phyloP scores from a whole-genome alignment of 2,113 vertebrate genomes.

The Sceloporus tristichus region DNA sequence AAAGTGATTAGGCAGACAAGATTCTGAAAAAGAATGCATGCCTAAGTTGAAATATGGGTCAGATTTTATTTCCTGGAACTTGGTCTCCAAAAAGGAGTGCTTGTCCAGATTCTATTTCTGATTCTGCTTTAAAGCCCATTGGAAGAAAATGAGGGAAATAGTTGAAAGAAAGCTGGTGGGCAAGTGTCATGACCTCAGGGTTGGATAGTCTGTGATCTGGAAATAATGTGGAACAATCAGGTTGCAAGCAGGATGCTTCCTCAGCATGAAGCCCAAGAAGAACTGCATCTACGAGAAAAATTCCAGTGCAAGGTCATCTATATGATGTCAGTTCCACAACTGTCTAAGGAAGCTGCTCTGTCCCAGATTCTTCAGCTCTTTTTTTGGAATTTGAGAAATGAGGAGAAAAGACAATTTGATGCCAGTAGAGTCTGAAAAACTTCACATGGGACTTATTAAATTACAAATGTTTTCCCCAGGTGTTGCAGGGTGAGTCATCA shows the following conservation, averaged over 20 bases:
- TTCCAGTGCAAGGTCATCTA: background rate
- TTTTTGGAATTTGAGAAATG: background rate
- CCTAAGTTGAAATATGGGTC: background rate
- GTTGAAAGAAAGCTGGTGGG: background rate
- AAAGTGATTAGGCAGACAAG: constrained; percentile 37
- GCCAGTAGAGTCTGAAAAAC: background rate
- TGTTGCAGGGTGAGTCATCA: no score
- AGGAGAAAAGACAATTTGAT: background rate
- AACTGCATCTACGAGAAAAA: background rate
- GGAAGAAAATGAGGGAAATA: background rate
- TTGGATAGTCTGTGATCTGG: background rate
- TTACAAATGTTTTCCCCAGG: no score
- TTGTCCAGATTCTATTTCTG: background rate
- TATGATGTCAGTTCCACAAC: background rate
- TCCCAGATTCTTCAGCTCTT: background rate
- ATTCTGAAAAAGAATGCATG: background rate
- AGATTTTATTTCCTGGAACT: constrained; percentile 2
- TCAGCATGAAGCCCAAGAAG: background rate
- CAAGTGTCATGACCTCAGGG: background rate
- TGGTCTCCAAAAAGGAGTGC: constrained; percentile 16
- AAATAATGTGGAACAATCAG: background rate
- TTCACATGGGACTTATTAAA: no score
- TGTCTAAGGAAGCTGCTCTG: background rate
- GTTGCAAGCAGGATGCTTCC: background rate
- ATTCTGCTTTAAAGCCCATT: background rate